Conservation (phyloP, 2,797 vertebrate genomes). For the Cheirogaleus major region DNA sequence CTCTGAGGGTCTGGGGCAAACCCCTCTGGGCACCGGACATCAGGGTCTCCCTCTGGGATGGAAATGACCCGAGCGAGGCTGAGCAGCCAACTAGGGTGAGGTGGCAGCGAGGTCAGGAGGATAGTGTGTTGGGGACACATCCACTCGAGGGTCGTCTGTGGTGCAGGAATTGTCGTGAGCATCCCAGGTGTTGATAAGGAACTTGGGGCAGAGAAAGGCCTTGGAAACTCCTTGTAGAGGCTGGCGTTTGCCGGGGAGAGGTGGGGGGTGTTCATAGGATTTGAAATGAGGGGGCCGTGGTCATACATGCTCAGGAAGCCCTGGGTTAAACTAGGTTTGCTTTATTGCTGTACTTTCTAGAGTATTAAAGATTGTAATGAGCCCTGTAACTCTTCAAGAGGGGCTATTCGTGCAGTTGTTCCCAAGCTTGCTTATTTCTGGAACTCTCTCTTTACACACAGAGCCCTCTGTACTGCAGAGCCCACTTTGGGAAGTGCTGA, state of each 20-base stretch:
- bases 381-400: not conserved
- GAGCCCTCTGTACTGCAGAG: not conserved
- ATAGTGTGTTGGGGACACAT: not conserved
- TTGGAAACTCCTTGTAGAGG: not conserved
- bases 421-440: not conserved
- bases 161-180: not conserved
- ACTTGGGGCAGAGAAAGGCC: not conserved
- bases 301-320: not conserved
- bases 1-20: not conserved
- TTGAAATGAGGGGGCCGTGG: not conserved
- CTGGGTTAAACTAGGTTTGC: not conserved
- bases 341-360: not conserved
- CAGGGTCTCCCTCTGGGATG: not conserved
- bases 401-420: not conserved
- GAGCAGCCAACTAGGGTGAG: not conserved
- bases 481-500: not conserved
- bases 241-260: not conserved
- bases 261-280: not conserved
- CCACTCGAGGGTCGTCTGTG: not conserved
- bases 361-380: not conserved
- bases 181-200: not conserved
- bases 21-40: not conserved
- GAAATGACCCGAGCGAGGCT: not conserved
- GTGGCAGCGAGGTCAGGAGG: not conserved
- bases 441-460: not conserved